Conservation (phyloP, 2,113 vertebrate genomes). For the Ctenodactylus gundi region DNA sequence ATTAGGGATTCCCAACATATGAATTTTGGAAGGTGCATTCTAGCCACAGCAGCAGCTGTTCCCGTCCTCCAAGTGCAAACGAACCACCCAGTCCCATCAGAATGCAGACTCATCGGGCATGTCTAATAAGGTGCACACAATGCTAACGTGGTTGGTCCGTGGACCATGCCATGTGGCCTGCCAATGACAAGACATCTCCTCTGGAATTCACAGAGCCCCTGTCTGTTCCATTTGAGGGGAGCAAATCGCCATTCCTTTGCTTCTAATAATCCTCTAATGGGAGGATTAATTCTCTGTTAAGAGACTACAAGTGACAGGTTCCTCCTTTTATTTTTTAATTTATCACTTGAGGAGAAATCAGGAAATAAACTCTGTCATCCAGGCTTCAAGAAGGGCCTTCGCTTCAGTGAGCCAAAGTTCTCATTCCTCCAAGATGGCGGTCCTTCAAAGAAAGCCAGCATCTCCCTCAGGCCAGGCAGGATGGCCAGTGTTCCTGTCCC, state of each 20-base stretch:
- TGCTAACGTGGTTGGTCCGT: fast-evolving
- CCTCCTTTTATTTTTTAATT: background rate
- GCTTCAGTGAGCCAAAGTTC: background rate
- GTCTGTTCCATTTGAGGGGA: background rate
- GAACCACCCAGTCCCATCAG: background rate
- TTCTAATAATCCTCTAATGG: background rate
- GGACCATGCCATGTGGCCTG: too few relatives aligned
- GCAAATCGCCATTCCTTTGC: too few relatives aligned
- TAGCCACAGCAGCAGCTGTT: background rate
- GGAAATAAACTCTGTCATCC: background rate
- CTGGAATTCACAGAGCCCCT: too few relatives aligned
- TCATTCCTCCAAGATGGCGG: background rate
- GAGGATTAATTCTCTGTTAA: too few relatives aligned
- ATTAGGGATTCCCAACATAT: background rate
- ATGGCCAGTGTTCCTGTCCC: background rate
- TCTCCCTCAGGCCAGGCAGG: too few relatives aligned
- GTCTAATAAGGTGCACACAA: background rate
- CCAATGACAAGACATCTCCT: background rate
- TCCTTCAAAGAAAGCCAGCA: background rate
- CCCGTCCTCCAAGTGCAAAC: fast-evolving
- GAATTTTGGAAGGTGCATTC: too few relatives aligned
- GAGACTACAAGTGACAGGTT: background rate
- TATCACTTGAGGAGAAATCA: background rate
- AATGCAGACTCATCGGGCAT: fast-evolving
- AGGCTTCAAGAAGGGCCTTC: background rate